A percentile compares a stretch with the other conserved stretches of the same genome.
Evolutionary conservation across 2,888 invertebrate species (phyloP).

Genomic region (Sinodicranocentrus sp.): DNA sequence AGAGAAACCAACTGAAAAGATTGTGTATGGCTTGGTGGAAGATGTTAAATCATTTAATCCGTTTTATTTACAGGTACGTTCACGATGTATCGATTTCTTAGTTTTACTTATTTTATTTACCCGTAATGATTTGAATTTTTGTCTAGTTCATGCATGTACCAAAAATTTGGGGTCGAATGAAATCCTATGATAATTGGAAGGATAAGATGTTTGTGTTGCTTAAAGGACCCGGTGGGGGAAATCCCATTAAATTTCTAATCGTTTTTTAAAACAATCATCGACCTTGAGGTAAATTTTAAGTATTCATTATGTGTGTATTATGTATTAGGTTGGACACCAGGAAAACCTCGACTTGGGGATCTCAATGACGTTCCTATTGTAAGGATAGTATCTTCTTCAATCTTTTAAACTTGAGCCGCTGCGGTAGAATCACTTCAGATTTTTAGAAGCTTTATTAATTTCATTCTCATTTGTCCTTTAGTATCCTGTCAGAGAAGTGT

Average conservation of each 20-base stretch:
- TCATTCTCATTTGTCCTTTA: conserved; percentile 78
- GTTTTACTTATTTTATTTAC: background rate
- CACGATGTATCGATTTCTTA: too few species aligned
- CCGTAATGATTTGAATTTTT: background rate
- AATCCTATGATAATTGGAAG: conserved; percentile 81
- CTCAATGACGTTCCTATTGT: conserved; percentile 88
- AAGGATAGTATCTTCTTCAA: too few species aligned
- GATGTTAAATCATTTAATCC: conserved; percentile 90
- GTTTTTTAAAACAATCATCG: too few species aligned
- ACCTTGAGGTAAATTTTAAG: too few species aligned
- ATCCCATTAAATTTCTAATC: too few species aligned
- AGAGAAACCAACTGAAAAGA: conserved; percentile 85
- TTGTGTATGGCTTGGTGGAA: conserved; percentile 91
- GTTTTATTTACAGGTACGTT: conserved; percentile 85
- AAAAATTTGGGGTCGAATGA: conserved; percentile 84
- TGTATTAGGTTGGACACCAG: too few species aligned
- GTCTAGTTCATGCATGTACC: conserved; percentile 83
- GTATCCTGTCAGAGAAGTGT: conserved; percentile 84
- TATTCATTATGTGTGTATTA: too few species aligned
- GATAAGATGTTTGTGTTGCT: conserved; percentile 86
- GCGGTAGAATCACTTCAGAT: background rate
- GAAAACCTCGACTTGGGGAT: conserved; percentile 86
- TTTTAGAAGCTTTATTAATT: background rate
- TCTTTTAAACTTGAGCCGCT: background rate
- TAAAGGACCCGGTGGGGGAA: conserved; percentile 95